phyloP scores from a whole-genome alignment of 2,888 invertebrate species.

The Mylabris sibirica region DNA sequence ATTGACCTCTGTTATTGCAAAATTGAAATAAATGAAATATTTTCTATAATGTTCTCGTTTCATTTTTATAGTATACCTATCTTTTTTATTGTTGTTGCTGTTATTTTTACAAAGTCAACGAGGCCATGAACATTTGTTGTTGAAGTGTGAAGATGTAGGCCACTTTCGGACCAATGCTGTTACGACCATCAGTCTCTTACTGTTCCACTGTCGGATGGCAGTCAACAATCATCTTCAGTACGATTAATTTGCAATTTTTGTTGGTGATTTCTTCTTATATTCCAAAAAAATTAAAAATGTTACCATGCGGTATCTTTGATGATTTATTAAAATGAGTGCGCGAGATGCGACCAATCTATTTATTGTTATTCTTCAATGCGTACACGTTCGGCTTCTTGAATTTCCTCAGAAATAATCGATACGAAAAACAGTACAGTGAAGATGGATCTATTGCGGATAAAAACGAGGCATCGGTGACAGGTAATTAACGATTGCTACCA shows the following conservation, averaged over 20 bases:
- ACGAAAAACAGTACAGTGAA: slow-evolving; percentile 10
- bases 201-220: slow-evolving; percentile 41
- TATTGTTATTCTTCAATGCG: slow-evolving; percentile 39
- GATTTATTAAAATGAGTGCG: slow-evolving; percentile 43
- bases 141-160: slow-evolving; percentile 42
- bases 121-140: slow-evolving; percentile 4
- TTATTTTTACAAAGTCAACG: neutral
- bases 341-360: slow-evolving; percentile 46
- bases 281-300: neutral
- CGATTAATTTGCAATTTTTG: slow-evolving; percentile 13
- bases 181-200: slow-evolving; percentile 47
- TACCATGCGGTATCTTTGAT: neutral
- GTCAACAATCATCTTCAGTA: neutral
- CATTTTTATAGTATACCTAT: neutral
- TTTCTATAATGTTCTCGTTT: neutral
- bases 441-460: slow-evolving; percentile 31
- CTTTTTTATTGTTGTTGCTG: neutral
- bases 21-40: neutral
- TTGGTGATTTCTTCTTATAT: no score
- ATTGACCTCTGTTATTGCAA: slow-evolving; percentile 9
- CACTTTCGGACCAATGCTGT: slow-evolving; percentile 52
- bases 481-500: no score
- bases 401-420: slow-evolving; percentile 6
- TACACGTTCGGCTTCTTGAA: slow-evolving; percentile 31
- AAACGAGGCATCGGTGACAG: slow-evolving; percentile 39